Percentiles rank a stretch among this genome's conserved stretches.
phyloP scores from a whole-genome alignment of 2,888 invertebrate genomes.

The Rotaria magnacalcarata region DNA sequence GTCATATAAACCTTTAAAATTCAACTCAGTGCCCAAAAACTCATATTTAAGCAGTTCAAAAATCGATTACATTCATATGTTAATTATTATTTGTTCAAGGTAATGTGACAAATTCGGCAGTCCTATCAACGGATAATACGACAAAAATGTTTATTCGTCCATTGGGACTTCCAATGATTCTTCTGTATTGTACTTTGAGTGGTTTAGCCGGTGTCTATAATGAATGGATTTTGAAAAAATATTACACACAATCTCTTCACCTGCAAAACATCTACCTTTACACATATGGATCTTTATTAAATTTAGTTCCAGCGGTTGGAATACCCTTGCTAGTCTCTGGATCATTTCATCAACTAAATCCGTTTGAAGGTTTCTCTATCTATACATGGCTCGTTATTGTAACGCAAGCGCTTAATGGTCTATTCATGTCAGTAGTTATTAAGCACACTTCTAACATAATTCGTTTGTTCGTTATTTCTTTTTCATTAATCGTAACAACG shows the following conservation, averaged over 20 bases:
- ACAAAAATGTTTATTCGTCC: conserved; percentile 51
- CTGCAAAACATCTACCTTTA: conserved; percentile 44
- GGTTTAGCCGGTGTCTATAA: conserved; percentile 58
- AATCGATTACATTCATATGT: neutral
- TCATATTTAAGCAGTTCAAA: neutral
- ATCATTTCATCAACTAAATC: neutral
- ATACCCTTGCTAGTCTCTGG: neutral
- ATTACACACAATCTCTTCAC: conserved; percentile 33
- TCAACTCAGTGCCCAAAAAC: neutral
- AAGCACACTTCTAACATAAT: conserved; percentile 58
- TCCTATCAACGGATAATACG: neutral
- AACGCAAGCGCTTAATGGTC: conserved; percentile 54
- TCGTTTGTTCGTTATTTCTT: conserved; percentile 50
- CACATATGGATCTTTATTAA: conserved; percentile 39
- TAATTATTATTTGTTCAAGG: neutral
- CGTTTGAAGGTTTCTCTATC: conserved; percentile 51
- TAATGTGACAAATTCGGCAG: neutral
- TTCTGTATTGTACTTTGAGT: conserved; percentile 53
- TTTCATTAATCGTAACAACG: conserved; percentile 38
- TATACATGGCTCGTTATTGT: conserved; percentile 52
- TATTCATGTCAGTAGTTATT: conserved; percentile 58
- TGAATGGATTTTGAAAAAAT: conserved; percentile 57
- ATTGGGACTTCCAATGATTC: conserved; percentile 55
- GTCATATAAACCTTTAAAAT: neutral
- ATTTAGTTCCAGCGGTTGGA: neutral